These are phyloP conservation scores for Loriculus beryllinus DNA, from an alignment of 2,797 vertebrate species.

Conservation along the genomic window DNA sequence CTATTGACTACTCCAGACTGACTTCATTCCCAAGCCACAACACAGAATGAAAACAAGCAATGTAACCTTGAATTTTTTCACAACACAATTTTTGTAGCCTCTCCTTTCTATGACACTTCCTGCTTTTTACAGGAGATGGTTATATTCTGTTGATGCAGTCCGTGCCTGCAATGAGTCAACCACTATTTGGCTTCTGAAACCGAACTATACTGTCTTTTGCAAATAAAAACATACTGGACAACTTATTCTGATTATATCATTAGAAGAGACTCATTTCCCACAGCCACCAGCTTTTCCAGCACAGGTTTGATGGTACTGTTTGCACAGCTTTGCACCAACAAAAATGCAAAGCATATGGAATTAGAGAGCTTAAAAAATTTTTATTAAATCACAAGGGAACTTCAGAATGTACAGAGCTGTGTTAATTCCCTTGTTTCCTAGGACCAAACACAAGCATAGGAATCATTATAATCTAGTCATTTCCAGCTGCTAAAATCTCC, in stretches of 20 bases:
- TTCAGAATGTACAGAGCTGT: neutral
- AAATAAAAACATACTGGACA: neutral
- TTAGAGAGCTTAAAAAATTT: neutral
- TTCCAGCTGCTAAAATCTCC: neutral
- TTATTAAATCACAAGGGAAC: neutral
- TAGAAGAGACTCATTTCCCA: neutral
- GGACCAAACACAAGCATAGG: neutral
- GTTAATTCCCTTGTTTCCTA: neutral
- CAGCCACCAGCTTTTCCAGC: neutral
- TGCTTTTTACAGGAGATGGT: conserved; percentile 1
- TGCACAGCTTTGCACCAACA: neutral
- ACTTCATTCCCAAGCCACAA: conserved; percentile 32
- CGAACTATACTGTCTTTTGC: neutral
- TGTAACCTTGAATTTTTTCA: conserved; percentile 55
- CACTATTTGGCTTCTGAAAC: neutral
- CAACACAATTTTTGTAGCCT: conserved; percentile 22
- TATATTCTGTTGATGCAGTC: conserved; percentile 10
- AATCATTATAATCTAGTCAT: neutral
- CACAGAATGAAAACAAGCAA: conserved; percentile 36
- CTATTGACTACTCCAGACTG: neutral
- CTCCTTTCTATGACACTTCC: conserved; percentile 33
- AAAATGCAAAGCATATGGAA: neutral
- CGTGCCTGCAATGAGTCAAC: conserved; percentile 27
- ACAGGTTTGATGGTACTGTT: neutral
- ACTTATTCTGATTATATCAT: neutral